Evolutionary conservation across 1,140 invertebrate genomes (phyloP), one percentile per base, ranked within the genome.

Genomic region (Halictus rubicundus): DNA sequence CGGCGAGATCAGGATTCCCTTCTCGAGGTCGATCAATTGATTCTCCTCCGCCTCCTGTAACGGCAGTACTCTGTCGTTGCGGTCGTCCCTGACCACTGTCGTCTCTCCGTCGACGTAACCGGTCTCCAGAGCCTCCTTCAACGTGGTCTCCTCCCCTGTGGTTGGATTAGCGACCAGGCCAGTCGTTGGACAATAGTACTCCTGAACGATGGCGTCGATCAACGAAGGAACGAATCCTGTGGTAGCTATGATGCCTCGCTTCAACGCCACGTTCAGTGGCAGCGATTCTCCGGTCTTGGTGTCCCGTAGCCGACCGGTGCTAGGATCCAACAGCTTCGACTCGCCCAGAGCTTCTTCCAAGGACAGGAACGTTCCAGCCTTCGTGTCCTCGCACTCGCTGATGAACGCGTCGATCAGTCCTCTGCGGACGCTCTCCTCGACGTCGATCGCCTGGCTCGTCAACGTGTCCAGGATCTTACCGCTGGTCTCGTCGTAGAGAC

Each of bases 381-480:
- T 95, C 0, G 95, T 95, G 88, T 98, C 96, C 90, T 96, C 96
- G 84, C 97, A 96, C 90, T 96, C 95, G n/a, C 96, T 96, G 81
- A 97, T 96, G 80, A 96, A 96, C 4, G 96, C 95, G 93, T 98
- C 96, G 42, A 98, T 94, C 68, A 98, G 95, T 80, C 96, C 96
- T 88, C 96, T 94, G 87, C 95, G 94, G 59, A 98, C 95, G 19
- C 96, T 96, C 88, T 97, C 96, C 82, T 95, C 93, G 23, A 98
- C 91, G 81, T 95, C 94, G 9, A 97, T 94, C 65, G 94, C 91
- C 90, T 96, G 95, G 82, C 96, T 95, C 7, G 95, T 96, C 42
- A 96, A 92, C 0, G 94, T 94, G 91, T 98, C 97, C 82, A 93
- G 94, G 57, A 98, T 95, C 88, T 94, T 95, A 23, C 96, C 96